Evolutionary conservation across 2,888 invertebrate genomes (phyloP).

Genomic region (Bellardia pandia): DNA sequence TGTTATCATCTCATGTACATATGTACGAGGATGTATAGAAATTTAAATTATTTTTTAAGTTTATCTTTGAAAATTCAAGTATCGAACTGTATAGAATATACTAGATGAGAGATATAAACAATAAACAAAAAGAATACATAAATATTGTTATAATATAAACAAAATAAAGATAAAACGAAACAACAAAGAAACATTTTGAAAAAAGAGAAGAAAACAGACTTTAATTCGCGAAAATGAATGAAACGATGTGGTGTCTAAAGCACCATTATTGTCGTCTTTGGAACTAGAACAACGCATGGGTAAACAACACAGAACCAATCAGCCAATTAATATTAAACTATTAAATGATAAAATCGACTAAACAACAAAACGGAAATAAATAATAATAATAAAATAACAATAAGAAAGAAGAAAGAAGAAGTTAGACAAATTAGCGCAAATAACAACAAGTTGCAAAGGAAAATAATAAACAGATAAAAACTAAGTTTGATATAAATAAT

Average conservation of each 20-base stretch:
- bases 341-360: conserved; percentile 43
- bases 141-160: conserved; percentile 46
- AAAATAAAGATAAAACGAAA: conserved; percentile 29
- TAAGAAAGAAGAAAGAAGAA: conserved; percentile 3
- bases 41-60: neutral
- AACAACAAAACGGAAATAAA: neutral
- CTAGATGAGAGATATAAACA: conserved; percentile 14
- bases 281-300: conserved; percentile 21
- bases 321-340: conserved; percentile 59
- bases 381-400: conserved; percentile 2
- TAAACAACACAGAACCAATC: conserved; percentile 40
- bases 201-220: conserved; percentile 5
- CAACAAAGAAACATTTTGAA: neutral
- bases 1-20: too few relatives aligned
- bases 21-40: neutral
- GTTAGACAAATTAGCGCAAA: neutral
- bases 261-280: conserved; percentile 14
- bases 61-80: conserved; percentile 25
- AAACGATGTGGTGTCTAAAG: conserved; percentile 8
- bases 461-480: neutral
- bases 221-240: neutral
- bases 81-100: conserved; percentile 16
- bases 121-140: conserved; percentile 55
- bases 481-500: conserved; percentile 1
- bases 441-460: conserved; percentile 8